Base-by-base conservation (phyloP, 1,140 invertebrate species). In the Diprion similis region DNA sequence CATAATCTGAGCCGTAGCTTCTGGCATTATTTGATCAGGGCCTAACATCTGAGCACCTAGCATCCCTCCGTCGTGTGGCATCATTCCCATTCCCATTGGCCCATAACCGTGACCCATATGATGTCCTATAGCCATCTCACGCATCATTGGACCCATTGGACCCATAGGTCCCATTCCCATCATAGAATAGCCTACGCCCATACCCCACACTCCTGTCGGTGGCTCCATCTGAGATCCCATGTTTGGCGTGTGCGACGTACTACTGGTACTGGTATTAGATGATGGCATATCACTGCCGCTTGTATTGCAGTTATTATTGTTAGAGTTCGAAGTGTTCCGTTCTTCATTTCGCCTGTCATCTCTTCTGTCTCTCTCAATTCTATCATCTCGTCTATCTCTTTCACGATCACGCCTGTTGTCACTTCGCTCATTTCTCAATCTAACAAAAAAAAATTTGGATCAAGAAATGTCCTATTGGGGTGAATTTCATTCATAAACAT, bases 101-200 rank as follows among this genome's bases (percentile, higher is more conserved):
- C 83, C 87, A 70, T 86, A 88, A 9, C 84, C 80, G 24, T 88
- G 87, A 4, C 86, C 80, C 80, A 89, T 89, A 73, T 89, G 89
- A 9, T 87, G 83, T 1, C 85, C 82, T 10, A 88, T 72, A 0
- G 84, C 46, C 84, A 89, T 87, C 74, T 88, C 86, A 7, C 86
- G 72, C 82, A 89, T 89, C 86, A 91, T 87, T n/a, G 89, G 85
- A 17, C 82, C 80, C 80, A 89, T 86, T 0, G 87, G 81, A 0
- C 85, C 91, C 85, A 92, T 92, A 9, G 84, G 85, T 66, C 89
- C 89, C 87, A 91, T 91, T 68, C 90, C 89, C 86, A 92, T 90
- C 87, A 93, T 90, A 8, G 89, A 87, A 76, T 91, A 91, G 10
- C 89, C 87, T 79, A 90, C 77, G 11, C 86, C 84, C 83, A 88